Evolutionary conservation across 92 coral and sea anemone species (phyloP).

Genomic region (Epizoanthus rinbou): DNA sequence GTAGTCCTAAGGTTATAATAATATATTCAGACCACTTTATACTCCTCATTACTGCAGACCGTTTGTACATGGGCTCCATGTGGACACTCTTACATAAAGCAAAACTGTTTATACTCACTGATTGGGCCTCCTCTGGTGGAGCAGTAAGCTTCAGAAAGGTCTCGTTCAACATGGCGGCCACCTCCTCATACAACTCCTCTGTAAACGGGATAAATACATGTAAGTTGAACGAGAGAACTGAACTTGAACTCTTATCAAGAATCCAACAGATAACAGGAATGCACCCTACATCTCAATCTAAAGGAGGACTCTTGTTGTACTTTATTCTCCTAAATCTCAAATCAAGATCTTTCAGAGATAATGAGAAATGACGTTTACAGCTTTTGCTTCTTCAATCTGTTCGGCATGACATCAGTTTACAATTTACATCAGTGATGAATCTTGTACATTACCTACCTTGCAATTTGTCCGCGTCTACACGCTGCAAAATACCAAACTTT

Average conservation of each 20-base stretch:
- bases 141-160: constrained; percentile 75
- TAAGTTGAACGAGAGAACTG: background rate
- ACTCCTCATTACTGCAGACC: background rate
- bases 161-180: constrained; percentile 79
- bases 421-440: no score
- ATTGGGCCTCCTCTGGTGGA: constrained; percentile 76
- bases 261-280: no score
- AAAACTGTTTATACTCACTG: constrained; percentile 54
- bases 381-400: no score
- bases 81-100: no score
- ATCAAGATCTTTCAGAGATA: no score
- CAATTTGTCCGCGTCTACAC: constrained; percentile 70
- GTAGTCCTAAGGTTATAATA: no score
- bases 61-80: background rate
- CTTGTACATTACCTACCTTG: constrained; percentile 57
- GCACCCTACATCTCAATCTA: no score
- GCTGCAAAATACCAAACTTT: constrained; percentile 81
- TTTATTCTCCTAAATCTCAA: no score
- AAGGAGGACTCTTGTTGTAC: no score
- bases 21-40: no score
- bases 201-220: background rate
- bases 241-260: background rate
- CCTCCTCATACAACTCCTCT: constrained; percentile 88
- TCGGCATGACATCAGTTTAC: no score
- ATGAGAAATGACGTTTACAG: background rate